Percentiles rank a stretch among this genome's conserved stretches.
phyloP scores from a whole-genome alignment of 2,888 invertebrate genomes.

The Nomada goodeniana region DNA sequence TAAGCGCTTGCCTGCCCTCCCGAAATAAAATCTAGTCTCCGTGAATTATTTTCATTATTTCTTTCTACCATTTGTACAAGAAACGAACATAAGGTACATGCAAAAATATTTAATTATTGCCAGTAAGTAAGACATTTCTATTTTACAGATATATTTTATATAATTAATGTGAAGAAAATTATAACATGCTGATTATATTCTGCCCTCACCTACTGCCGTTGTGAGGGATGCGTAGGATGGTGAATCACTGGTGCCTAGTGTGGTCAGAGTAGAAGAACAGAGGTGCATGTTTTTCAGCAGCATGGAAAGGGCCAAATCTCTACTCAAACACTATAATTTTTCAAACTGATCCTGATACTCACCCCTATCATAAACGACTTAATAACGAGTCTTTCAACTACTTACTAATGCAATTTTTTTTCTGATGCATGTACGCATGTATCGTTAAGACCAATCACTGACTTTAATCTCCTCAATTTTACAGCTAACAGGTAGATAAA shows the following conservation, averaged over 20 bases:
- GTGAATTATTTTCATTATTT: not conserved
- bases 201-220: slow-evolving; percentile 84
- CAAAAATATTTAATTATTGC: slow-evolving; percentile 32
- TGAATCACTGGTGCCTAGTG: slow-evolving; percentile 83
- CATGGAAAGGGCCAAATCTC: slow-evolving; percentile 77
- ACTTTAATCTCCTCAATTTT: not conserved
- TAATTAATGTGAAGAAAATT: slow-evolving; percentile 38
- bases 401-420: slow-evolving; percentile 71
- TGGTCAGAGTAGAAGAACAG: slow-evolving; percentile 78
- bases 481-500: slow-evolving; percentile 1
- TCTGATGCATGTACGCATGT: not conserved
- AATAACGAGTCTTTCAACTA: slow-evolving; percentile 22
- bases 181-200: slow-evolving; percentile 76
- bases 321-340: slow-evolving; percentile 76
- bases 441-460: slow-evolving; percentile 8
- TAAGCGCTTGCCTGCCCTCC: slow-evolving; percentile 1
- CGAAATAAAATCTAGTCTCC: slow-evolving; percentile 1
- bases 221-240: slow-evolving; percentile 86
- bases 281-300: slow-evolving; percentile 78
- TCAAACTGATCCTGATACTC: slow-evolving; percentile 69
- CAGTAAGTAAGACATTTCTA: slow-evolving; percentile 11
- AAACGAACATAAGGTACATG: slow-evolving; percentile 28
- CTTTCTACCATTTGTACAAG: not conserved
- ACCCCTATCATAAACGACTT: slow-evolving; percentile 53
- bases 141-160: slow-evolving; percentile 39